Evolutionary conservation across 2,888 invertebrate species (phyloP).

Genomic region (Pediacus dermestoides): DNA sequence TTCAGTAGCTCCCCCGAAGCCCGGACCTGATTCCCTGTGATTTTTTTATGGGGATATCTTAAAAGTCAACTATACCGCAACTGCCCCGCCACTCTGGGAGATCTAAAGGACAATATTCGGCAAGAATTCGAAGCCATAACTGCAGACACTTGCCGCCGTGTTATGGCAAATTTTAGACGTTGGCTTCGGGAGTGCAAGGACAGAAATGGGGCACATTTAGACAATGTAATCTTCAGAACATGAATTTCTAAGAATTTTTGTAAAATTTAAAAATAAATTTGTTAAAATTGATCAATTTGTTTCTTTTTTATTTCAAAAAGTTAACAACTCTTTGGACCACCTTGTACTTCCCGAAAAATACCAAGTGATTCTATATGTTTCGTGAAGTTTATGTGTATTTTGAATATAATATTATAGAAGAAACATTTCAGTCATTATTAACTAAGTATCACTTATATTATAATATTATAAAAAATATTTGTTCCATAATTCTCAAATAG

Average conservation of each 20-base stretch:
- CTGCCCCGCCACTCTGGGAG: constrained; percentile 15
- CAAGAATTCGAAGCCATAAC: constrained; percentile 18
- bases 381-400: too few species aligned
- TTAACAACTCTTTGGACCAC: too few species aligned
- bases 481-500: too few species aligned
- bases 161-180: constrained; percentile 16
- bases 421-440: too few species aligned
- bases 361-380: too few species aligned
- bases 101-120: constrained; percentile 18
- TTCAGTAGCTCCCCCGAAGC: constrained; percentile 10
- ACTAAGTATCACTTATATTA: too few species aligned
- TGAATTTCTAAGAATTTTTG: constrained; percentile 14
- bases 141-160: constrained; percentile 16
- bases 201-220: constrained; percentile 17
- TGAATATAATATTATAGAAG: too few species aligned
- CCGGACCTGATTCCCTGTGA: constrained; percentile 11
- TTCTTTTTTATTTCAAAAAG: constrained; percentile 4
- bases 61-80: constrained; percentile 15
- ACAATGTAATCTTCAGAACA: constrained; percentile 12
- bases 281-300: constrained; percentile 8
- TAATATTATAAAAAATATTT: too few species aligned
- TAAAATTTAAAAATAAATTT: too few species aligned
- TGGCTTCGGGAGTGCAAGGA: constrained; percentile 13
- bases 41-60: constrained; percentile 16
- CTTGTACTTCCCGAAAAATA: too few species aligned